Percentiles rank a stretch among this genome's conserved stretches.
phyloP scores from a whole-genome alignment of 1,140 invertebrate genomes.

The Trachymyrmex cornetzi region DNA sequence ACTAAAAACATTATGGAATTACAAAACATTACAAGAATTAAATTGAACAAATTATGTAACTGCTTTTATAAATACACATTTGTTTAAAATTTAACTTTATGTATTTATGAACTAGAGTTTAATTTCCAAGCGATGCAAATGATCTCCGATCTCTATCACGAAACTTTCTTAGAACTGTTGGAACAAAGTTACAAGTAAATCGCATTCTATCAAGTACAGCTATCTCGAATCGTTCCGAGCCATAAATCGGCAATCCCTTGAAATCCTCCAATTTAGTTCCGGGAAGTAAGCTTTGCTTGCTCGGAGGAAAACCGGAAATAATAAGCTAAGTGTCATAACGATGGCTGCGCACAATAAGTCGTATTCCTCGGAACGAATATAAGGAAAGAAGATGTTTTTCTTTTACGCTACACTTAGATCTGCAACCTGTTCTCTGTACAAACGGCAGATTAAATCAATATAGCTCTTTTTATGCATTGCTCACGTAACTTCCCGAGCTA shows the following conservation, averaged over 20 bases:
- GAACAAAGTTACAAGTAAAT: constrained; percentile 40
- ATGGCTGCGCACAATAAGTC: not conserved
- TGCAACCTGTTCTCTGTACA: not conserved
- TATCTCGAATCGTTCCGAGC: constrained; percentile 41
- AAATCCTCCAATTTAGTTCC: constrained; percentile 34
- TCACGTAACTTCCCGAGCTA: not conserved
- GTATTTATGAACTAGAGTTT: not conserved
- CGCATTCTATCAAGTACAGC: constrained; percentile 15
- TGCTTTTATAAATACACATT: constrained; percentile 9
- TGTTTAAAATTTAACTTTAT: not conserved
- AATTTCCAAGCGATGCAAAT: not conserved
- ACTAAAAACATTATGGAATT: too few relatives aligned
- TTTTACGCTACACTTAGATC: constrained; percentile 1
- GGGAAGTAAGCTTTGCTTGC: constrained; percentile 9
- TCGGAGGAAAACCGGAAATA: constrained; percentile 40
- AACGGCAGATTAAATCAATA: constrained; percentile 54
- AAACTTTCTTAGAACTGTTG: not conserved
- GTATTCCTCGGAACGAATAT: not conserved
- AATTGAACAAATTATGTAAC: not conserved
- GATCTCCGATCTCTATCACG: not conserved
- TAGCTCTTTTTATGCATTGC: constrained; percentile 21
- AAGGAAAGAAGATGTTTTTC: not conserved
- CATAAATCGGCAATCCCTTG: constrained; percentile 44
- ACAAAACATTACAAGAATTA: not conserved
- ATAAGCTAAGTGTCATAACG: constrained; percentile 46